These are phyloP conservation scores for Arbacia lixula DNA, from an alignment of 53 echinoderm and acorn worm species.

Conservation along the genomic window DNA sequence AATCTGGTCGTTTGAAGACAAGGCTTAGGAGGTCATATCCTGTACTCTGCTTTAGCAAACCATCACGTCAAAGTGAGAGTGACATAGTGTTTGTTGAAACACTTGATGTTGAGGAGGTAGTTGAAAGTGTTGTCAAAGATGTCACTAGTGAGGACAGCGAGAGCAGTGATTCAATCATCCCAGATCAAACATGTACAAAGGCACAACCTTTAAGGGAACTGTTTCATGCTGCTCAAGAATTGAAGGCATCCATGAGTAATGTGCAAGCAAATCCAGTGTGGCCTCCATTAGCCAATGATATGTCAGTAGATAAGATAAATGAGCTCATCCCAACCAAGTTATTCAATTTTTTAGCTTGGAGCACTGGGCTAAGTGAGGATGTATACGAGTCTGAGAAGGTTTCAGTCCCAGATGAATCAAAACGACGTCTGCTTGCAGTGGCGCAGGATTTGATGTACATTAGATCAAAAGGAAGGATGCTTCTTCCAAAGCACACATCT, in stretches of 20 bases:
- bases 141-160: conserved; percentile 1
- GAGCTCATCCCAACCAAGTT: conserved; percentile 34
- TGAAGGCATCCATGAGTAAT: not conserved
- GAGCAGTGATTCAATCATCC: not conserved
- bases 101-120: conserved; percentile 13
- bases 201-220: not conserved
- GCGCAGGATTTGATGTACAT: conserved; percentile 36
- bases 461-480: not conserved
- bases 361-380: conserved; percentile 33
- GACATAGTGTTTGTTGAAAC: conserved; percentile 45
- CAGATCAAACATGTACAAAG: not conserved
- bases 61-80: conserved; percentile 46
- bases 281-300: conserved; percentile 32
- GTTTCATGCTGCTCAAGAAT: not conserved
- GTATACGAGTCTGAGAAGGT: conserved; percentile 13
- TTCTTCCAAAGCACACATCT: conserved; percentile 55
- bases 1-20: conserved; percentile 25
- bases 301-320: not conserved
- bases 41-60: conserved; percentile 3
- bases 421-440: conserved; percentile 8
- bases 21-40: conserved; percentile 33
- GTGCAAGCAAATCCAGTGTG: not conserved
- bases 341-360: conserved; percentile 76
- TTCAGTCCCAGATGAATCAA: not conserved
- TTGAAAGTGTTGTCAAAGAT: not conserved